phyloP scores from a whole-genome alignment of 1,140 invertebrate genomes.

The Popillia japonica region DNA sequence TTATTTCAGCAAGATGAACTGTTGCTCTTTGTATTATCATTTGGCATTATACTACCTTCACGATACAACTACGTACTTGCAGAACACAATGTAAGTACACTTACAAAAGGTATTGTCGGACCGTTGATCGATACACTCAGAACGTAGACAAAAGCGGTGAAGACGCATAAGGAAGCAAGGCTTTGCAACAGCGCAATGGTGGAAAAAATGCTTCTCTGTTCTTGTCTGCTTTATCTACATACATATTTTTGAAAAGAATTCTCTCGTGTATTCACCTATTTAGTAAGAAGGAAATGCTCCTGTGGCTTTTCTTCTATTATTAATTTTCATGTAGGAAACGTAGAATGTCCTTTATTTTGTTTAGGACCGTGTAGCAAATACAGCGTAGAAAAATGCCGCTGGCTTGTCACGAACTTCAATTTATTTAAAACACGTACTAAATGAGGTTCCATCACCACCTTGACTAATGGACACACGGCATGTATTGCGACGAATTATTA shows the following conservation, averaged over 20 bases:
- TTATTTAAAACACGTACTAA: constrained; percentile 4
- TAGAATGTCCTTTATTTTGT: neutral
- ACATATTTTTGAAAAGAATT: neutral
- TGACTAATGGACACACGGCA: neutral
- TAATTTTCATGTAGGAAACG: constrained; percentile 1
- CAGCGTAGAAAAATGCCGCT: neutral
- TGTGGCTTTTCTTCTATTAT: neutral
- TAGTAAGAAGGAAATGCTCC: neutral
- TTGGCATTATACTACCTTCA: too few relatives aligned
- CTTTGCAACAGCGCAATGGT: constrained; percentile 3
- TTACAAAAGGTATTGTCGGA: neutral
- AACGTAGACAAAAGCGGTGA: neutral
- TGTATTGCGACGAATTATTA: neutral
- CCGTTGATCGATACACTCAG: constrained; percentile 8
- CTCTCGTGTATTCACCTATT: neutral
- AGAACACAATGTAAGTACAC: neutral
- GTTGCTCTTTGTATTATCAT: too few relatives aligned
- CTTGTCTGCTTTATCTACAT: neutral
- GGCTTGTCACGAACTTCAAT: constrained; percentile 3
- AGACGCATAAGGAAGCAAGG: neutral
- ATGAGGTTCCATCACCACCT: constrained; percentile 1
- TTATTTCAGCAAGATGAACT: too few relatives aligned
- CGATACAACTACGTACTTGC: neutral
- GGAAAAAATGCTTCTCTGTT: neutral
- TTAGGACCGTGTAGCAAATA: neutral